Percentiles rank a stretch among this genome's conserved stretches.
phyloP scores from a whole-genome alignment of 35 echinoderm and acorn worm genomes.

The Ophioderma brevispina region DNA sequence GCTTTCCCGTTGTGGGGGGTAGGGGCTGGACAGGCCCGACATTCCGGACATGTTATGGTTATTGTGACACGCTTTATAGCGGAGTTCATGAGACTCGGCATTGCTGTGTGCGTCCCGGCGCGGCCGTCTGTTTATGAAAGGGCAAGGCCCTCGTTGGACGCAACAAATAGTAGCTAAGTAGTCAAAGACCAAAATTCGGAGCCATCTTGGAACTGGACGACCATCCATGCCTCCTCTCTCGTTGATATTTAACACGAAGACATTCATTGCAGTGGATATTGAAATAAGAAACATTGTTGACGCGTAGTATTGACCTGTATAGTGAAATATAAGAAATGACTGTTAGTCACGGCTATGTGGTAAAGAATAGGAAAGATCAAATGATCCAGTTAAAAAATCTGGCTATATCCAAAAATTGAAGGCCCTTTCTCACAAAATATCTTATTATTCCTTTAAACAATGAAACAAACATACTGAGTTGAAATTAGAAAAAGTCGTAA shows the following conservation, averaged over 20 bases:
- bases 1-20: neutral
- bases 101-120: neutral
- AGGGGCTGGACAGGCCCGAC: slow-evolving; percentile 5
- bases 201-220: slow-evolving; percentile 73
- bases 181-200: slow-evolving; percentile 68
- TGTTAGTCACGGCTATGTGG: too few relatives aligned
- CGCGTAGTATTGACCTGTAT: slow-evolving; percentile 97
- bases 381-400: too few relatives aligned
- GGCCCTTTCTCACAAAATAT: too few relatives aligned
- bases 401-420: too few relatives aligned
- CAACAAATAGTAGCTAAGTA: slow-evolving; percentile 68
- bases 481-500: too few relatives aligned
- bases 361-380: too few relatives aligned
- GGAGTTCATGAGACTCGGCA: slow-evolving; percentile 32
- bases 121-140: neutral
- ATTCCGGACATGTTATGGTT: slow-evolving; percentile 23
- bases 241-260: slow-evolving; percentile 93
- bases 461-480: too few relatives aligned
- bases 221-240: slow-evolving; percentile 78
- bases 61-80: slow-evolving; percentile 44
- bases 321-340: too few relatives aligned
- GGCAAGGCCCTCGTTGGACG: slow-evolving; percentile 53
- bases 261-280: slow-evolving; percentile 97
- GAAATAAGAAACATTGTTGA: slow-evolving; percentile 99
- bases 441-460: too few relatives aligned